phyloP scores from a whole-genome alignment of 2,888 invertebrate genomes.

The Cataglyphis albicans region DNA sequence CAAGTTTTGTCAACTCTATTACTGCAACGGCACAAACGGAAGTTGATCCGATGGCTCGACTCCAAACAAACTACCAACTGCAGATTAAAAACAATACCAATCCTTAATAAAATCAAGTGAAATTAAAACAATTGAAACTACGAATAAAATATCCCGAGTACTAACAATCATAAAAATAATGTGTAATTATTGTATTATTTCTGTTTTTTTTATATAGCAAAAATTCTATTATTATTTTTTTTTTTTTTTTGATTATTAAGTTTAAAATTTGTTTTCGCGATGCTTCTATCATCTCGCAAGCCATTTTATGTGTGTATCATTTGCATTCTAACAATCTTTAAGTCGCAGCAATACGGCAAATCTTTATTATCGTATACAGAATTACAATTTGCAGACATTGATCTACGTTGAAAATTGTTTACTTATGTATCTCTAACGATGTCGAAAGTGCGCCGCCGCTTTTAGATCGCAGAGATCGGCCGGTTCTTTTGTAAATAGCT shows the following conservation, averaged over 20 bases:
- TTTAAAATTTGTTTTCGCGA: background rate
- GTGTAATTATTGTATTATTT: background rate
- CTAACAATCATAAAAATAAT: background rate
- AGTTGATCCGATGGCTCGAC: constrained; percentile 7
- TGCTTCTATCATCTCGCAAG: background rate
- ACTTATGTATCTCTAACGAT: background rate
- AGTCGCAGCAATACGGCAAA: background rate
- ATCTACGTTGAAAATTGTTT: constrained; percentile 20
- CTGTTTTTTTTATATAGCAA: background rate
- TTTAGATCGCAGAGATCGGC: constrained; percentile 16
- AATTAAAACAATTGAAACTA: background rate
- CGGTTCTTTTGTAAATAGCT: constrained; percentile 11
- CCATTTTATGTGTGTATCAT: background rate
- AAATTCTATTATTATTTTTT: background rate
- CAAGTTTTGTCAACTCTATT: constrained; percentile 29
- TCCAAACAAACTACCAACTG: background rate
- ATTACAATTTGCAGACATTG: background rate
- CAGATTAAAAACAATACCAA: background rate
- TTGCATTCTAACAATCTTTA: background rate
- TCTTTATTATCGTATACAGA: background rate
- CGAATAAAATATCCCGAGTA: background rate
- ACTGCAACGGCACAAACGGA: constrained; percentile 7
- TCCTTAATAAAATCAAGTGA: background rate
- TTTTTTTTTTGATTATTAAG: background rate
- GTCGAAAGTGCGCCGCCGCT: background rate